Evolutionary conservation across 1,140 invertebrate species (phyloP).

Genomic region (Cyclargus thomasi): DNA sequence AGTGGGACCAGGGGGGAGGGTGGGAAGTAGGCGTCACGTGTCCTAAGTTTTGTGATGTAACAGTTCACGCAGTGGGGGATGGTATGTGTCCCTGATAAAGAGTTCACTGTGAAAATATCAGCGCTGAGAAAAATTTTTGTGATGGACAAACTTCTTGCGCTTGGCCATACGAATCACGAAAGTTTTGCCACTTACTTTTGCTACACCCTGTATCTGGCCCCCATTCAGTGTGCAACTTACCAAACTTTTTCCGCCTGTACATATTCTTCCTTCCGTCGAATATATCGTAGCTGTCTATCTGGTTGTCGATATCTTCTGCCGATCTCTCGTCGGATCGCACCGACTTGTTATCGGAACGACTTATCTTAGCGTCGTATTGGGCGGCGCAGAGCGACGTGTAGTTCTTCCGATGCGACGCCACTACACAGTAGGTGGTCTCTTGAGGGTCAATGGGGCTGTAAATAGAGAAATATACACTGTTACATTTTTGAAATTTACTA

Average conservation of each 20-base stretch:
- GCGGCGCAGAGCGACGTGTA: constrained; percentile 77
- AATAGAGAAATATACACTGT: constrained; percentile 23
- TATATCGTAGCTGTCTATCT: constrained; percentile 43
- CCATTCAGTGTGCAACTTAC: constrained; percentile 35
- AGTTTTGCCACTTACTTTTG: too few relatives aligned
- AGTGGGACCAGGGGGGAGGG: too few relatives aligned
- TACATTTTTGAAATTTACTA: too few relatives aligned
- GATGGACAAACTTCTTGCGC: too few relatives aligned
- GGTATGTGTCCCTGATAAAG: too few relatives aligned
- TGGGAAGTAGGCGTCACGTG: too few relatives aligned
- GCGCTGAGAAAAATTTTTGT: too few relatives aligned
- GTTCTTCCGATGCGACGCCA: constrained; percentile 74
- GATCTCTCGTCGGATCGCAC: constrained; percentile 35
- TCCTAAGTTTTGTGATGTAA: too few relatives aligned
- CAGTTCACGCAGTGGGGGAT: too few relatives aligned
- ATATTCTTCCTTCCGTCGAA: constrained; percentile 53
- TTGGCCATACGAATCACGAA: too few relatives aligned
- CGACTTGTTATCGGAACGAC: constrained; percentile 45
- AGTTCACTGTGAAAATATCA: too few relatives aligned
- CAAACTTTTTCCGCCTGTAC: constrained; percentile 56
- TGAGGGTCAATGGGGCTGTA: constrained; percentile 77
- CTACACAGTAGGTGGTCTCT: constrained; percentile 76
- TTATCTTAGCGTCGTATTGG: constrained; percentile 49
- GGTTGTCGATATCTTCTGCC: constrained; percentile 28
- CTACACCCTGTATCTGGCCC: too few relatives aligned